These are phyloP conservation scores for Nesidiocoris tenuis DNA, from an alignment of 2,888 invertebrate species.

Conservation along the genomic window DNA sequence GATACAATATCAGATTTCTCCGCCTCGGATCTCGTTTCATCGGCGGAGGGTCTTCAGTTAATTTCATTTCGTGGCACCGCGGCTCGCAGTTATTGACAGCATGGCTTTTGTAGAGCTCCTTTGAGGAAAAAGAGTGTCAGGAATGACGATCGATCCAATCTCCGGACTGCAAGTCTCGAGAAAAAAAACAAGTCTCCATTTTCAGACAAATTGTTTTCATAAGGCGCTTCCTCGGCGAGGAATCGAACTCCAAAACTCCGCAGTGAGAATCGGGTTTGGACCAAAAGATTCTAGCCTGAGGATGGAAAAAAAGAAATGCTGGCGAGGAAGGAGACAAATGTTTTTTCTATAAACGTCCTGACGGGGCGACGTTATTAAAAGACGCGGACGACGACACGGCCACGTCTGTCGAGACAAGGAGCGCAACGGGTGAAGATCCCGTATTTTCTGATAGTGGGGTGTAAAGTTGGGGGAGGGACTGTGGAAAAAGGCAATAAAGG, in stretches of 20 bases:
- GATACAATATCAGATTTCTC: too few relatives aligned
- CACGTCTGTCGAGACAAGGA: not conserved
- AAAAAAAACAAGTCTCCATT: too few relatives aligned
- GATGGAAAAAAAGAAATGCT: not conserved
- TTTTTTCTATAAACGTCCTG: constrained; percentile 31
- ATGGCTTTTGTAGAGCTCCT: not conserved
- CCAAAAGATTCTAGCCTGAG: not conserved
- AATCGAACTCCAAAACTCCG: not conserved
- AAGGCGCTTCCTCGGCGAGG: constrained; percentile 14
- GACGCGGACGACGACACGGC: constrained; percentile 4
- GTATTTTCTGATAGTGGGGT: not conserved
- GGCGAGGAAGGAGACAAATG: constrained; percentile 25
- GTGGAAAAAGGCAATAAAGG: constrained; percentile 25
- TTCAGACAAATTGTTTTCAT: constrained; percentile 32
- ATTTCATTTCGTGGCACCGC: too few relatives aligned
- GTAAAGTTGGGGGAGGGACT: not conserved
- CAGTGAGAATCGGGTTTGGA: not conserved
- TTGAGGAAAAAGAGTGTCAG: not conserved
- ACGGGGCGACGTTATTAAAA: constrained; percentile 25
- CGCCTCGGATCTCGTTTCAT: too few relatives aligned
- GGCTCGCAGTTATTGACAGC: not conserved
- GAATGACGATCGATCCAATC: too few relatives aligned
- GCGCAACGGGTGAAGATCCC: not conserved
- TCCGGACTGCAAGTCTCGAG: too few relatives aligned
- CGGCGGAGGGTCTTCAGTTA: too few relatives aligned